Evolutionary conservation across 2,797 vertebrate species (phyloP).

Genomic region (Sus cebifrons): DNA sequence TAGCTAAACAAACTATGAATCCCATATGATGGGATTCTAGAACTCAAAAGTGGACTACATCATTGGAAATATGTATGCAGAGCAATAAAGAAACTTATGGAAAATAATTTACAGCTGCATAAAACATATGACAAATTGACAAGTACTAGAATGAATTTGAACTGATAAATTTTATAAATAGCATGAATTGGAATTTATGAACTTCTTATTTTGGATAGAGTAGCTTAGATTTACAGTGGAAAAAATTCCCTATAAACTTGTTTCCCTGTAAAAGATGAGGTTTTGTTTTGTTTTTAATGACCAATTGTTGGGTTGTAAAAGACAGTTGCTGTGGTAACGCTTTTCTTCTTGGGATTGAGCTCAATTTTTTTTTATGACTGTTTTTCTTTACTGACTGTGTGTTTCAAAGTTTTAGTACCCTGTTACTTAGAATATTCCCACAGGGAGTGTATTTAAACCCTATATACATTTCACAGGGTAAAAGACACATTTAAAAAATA

Average conservation of each 20-base stretch:
- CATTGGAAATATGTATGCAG: conserved; percentile 16
- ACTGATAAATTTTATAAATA: conserved; percentile 6
- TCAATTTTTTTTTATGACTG: conserved; percentile 1
- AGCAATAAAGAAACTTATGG: background rate
- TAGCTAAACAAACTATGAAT: conserved; percentile 34
- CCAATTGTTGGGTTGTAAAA: background rate
- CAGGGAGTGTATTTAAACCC: background rate
- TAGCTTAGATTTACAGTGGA: conserved; percentile 43
- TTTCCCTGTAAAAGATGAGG: conserved; percentile 30
- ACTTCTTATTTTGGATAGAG: conserved; percentile 36
- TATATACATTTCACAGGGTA: background rate
- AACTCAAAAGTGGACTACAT: background rate
- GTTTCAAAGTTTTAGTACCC: conserved; percentile 31
- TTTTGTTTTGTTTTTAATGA: background rate
- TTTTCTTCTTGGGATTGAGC: background rate
- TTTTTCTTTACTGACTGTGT: conserved; percentile 33
- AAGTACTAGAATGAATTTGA: conserved; percentile 25
- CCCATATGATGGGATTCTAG: conserved; percentile 1
- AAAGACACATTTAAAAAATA: conserved; percentile 35
- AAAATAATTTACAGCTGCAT: conserved; percentile 20
- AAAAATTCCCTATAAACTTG: background rate
- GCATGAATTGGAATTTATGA: conserved; percentile 35
- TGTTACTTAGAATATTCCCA: conserved; percentile 37
- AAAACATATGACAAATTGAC: background rate
- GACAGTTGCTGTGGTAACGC: conserved; percentile 20